Conservation (phyloP, 2,797 vertebrate genomes). For the Esox lucius region DNA sequence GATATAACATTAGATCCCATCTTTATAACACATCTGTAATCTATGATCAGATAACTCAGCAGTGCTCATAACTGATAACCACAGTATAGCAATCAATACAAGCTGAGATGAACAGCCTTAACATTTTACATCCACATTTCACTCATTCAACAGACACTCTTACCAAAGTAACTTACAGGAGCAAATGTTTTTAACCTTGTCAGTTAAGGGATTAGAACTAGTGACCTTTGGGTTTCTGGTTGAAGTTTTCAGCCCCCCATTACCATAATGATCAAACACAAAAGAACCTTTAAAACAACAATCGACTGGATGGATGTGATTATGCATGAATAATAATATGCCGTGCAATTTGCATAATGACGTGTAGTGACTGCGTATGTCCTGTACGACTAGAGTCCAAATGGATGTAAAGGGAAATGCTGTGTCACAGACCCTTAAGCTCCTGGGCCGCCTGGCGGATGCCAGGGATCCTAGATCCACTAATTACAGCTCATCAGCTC, state of each 20-base stretch:
- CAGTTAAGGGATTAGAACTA: no score
- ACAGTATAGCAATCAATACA: neutral
- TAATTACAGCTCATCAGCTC: slow-evolving; percentile 31
- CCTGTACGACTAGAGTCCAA: neutral
- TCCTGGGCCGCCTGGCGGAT: neutral
- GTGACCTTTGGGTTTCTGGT: no score
- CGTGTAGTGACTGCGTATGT: neutral
- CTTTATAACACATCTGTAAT: neutral
- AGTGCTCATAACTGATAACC: neutral
- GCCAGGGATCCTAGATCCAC: slow-evolving; percentile 19
- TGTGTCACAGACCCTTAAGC: neutral
- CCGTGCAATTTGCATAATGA: neutral
- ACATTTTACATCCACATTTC: neutral
- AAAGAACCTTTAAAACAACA: neutral
- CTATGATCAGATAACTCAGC: neutral
- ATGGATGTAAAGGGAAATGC: neutral
- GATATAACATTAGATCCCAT: neutral
- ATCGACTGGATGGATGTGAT: neutral
- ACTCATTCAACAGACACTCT: no score
- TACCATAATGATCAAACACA: neutral
- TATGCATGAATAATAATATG: neutral
- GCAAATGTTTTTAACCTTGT: no score
- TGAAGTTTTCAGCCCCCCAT: no score
- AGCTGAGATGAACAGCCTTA: neutral
- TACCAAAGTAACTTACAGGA: no score